Evolutionary conservation across 2,888 invertebrate species (phyloP).

Genomic region (Drosophila aldrichi): DNA sequence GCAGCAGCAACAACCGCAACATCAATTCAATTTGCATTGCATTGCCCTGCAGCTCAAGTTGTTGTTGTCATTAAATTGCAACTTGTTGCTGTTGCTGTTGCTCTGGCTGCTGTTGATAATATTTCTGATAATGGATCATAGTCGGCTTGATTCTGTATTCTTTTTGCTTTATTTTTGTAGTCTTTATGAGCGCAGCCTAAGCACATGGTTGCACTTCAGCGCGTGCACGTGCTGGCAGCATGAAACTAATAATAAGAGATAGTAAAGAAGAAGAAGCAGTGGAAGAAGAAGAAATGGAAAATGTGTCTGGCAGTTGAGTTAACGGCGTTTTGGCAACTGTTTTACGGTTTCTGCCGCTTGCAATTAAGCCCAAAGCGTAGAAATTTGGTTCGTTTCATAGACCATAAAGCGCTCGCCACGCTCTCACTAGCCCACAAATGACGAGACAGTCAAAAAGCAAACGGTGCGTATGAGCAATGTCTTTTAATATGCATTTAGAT

Average conservation of each 20-base stretch:
- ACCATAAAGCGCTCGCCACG: constrained; percentile 73
- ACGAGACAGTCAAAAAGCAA: constrained; percentile 47
- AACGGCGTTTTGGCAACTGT: constrained; percentile 74
- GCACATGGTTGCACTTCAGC: constrained; percentile 48
- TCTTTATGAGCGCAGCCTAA: constrained; percentile 36
- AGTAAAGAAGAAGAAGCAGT: neutral
- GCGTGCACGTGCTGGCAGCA: constrained; percentile 44
- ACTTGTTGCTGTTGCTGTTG: constrained; percentile 12
- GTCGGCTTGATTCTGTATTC: constrained; percentile 3
- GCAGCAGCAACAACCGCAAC: constrained; percentile 38
- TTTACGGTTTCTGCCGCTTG: constrained; percentile 68
- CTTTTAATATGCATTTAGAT: constrained; percentile 31
- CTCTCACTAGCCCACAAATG: constrained; percentile 66
- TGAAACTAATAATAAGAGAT: constrained; percentile 17
- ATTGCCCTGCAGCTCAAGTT: constrained; percentile 47
- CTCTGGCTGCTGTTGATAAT: constrained; percentile 30
- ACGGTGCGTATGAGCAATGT: constrained; percentile 75
- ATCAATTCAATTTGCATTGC: constrained; percentile 82
- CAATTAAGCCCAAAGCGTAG: constrained; percentile 75
- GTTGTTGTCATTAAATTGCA: constrained; percentile 31
- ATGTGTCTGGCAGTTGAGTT: constrained; percentile 48
- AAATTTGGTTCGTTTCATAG: constrained; percentile 76
- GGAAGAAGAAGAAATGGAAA: constrained; percentile 16
- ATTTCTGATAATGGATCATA: constrained; percentile 46
- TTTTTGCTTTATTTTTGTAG: constrained; percentile 20